Conservation (phyloP, 2,888 invertebrate genomes). For the Brenthis hecate region DNA sequence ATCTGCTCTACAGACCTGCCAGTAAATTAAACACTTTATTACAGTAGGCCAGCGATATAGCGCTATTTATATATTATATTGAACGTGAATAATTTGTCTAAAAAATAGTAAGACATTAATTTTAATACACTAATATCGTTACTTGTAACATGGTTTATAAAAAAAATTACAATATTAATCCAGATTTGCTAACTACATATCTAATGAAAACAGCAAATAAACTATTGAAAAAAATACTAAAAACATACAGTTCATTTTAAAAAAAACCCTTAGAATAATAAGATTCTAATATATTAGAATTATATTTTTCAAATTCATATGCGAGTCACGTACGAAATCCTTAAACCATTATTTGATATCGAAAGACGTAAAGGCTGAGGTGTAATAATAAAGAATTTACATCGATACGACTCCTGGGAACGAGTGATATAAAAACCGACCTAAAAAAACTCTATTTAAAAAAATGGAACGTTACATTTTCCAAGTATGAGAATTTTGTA, state of each 20-base stretch:
- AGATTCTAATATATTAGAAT: not conserved
- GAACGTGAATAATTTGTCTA: no score
- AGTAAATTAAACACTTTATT: constrained; percentile 31
- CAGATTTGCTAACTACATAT: no score
- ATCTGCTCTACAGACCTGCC: constrained; percentile 50
- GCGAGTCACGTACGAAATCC: constrained; percentile 5
- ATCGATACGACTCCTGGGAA: constrained; percentile 1
- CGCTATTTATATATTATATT: not conserved
- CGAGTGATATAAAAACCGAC: not conserved
- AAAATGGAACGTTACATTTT: not conserved
- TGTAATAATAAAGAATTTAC: constrained; percentile 10
- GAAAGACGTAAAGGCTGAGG: not conserved
- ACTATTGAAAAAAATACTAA: no score
- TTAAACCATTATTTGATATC: constrained; percentile 1
- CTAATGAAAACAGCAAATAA: no score
- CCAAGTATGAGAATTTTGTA: not conserved
- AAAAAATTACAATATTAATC: no score
- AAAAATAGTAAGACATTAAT: no score
- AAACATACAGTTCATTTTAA: not conserved
- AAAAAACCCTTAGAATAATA: no score
- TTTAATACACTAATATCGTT: no score
- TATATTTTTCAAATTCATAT: not conserved
- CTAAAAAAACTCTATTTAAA: not conserved
- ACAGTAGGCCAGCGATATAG: constrained; percentile 19
- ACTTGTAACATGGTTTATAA: no score